Evolutionary conservation across 2,888 invertebrate species (phyloP), one percentile per base, ranked within the genome.

Genomic region (Drepanosiphum platanoidis): DNA sequence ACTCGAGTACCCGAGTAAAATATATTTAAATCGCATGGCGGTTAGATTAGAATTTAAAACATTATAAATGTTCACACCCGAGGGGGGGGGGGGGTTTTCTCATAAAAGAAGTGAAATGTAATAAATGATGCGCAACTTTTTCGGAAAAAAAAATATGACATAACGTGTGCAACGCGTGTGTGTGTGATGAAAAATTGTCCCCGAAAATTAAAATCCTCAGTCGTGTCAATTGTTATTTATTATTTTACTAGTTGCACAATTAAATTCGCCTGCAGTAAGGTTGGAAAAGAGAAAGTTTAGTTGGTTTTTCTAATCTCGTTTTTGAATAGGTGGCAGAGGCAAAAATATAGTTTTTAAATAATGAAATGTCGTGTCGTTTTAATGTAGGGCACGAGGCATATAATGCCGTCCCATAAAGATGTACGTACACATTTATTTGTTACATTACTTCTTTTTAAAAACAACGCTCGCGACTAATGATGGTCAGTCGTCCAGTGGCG

Each of bases 311-410:
- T 66, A 83, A 66, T 74, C 39, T 83, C 30, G n/a, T 39, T 75
- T 77, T 84, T 84, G 52, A 84, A 84, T 70, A 18, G 74, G 30
- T 52, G 32, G 71, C n/a, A 32, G 15, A 70, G 68, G 34, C 27
- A 70, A 84, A 74, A 75, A 84, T 68, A 75, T 68, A 11, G n/a
- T 83, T 52, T 77, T 84, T 77, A 77, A 75, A 75, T 75, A 77
- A 75, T 66, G 39, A 84, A 84, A 84, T 77, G 68, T 84, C 84
- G 84, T 84, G 84, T 84, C 84, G 22, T 70, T 77, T 84, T 68
- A 84, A 84, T 84, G 66, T 84, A 84, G 84, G 77, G 75, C 84
- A 84, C n/a, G 77, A 68, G 83, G 66, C 66, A 83, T 46, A n/a
- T 66, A 52, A 75, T 75, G 66, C 42, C 34, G 68, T 84, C 58